Conservation (phyloP, 2,888 invertebrate genomes). For the Poecilus cupreus region DNA sequence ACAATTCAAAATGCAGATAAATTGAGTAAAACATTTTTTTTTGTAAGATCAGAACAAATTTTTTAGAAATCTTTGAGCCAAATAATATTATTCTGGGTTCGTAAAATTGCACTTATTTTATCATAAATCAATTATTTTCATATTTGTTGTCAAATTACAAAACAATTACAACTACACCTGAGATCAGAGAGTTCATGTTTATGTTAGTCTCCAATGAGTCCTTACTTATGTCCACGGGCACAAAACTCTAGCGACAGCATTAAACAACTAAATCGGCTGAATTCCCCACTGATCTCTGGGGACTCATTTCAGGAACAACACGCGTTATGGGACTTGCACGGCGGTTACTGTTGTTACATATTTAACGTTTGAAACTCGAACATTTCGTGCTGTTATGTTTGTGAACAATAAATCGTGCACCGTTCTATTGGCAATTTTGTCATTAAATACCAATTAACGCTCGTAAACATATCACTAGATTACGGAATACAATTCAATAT, state of each 20-base stretch:
- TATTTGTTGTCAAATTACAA: no score
- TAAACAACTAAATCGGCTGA: constrained; percentile 15
- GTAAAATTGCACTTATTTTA: no score
- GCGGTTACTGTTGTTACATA: neutral
- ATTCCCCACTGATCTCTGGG: neutral
- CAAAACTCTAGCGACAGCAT: neutral
- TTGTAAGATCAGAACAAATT: no score
- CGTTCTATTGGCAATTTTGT: neutral
- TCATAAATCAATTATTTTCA: no score
- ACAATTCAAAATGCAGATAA: neutral
- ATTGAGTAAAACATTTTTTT: no score
- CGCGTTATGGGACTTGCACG: neutral
- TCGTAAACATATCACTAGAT: no score
- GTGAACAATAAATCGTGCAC: neutral
- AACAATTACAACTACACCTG: no score
- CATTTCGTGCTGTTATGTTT: neutral
- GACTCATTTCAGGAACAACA: neutral
- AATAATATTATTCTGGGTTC: no score
- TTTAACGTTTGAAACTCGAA: constrained; percentile 6
- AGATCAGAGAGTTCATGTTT: no score
- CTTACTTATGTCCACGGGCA: neutral
- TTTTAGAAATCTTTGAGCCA: no score
- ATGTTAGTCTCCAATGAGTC: neutral
- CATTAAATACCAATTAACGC: no score
- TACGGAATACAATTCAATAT: no score